These are phyloP conservation scores for Automeris io DNA, from an alignment of 2,888 invertebrate species.

Conservation along the genomic window DNA sequence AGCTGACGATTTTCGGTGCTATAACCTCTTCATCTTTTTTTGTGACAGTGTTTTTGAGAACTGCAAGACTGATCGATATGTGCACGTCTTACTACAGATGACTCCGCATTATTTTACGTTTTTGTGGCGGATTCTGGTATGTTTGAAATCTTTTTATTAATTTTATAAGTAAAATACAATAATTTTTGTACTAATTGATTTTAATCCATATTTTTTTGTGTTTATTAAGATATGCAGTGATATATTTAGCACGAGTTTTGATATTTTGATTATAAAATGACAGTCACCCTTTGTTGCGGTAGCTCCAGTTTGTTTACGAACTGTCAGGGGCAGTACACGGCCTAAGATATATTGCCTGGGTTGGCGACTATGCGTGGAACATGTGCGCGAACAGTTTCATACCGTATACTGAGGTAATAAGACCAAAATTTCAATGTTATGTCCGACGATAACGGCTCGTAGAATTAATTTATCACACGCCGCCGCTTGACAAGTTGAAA, in stretches of 20 bases:
- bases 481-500: conserved; percentile 77
- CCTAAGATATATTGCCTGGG: conserved; percentile 78
- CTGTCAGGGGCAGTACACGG: conserved; percentile 77
- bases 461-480: conserved; percentile 78
- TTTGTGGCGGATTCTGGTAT: conserved; percentile 62
- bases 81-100: conserved; percentile 75
- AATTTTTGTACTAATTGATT: background rate
- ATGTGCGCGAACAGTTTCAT: conserved; percentile 30
- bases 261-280: conserved; percentile 33
- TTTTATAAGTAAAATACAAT: conserved; percentile 3
- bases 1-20: conserved; percentile 61
- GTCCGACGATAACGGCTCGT: conserved; percentile 65
- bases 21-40: conserved; percentile 64
- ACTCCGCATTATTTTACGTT: conserved; percentile 54
- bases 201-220: conserved; percentile 23
- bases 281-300: conserved; percentile 66
- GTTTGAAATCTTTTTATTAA: conserved; percentile 22
- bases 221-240: too few relatives aligned
- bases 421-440: conserved; percentile 24
- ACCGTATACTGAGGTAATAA: conserved; percentile 26
- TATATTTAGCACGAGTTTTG: conserved; percentile 18
- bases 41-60: conserved; percentile 67
- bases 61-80: conserved; percentile 76
- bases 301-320: conserved; percentile 78
- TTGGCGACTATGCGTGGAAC: conserved; percentile 75